Base-by-base conservation (phyloP, 2,113 vertebrate genomes). In the Manacus vitellinus region DNA sequence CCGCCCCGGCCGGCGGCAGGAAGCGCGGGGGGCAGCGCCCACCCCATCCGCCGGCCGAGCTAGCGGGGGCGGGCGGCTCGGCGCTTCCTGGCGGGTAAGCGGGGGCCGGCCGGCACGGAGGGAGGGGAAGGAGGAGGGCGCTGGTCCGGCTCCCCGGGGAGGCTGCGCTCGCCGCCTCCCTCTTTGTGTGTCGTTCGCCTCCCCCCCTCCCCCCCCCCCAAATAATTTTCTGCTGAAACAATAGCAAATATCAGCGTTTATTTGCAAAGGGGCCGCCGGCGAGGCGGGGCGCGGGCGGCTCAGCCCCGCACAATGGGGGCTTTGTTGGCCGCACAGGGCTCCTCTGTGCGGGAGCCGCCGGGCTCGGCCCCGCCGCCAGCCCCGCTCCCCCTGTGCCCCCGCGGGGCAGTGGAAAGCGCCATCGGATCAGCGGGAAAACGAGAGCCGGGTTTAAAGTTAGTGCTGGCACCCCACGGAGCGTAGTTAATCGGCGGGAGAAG, bases 1-100 rank as follows among this genome's bases (percentile, higher is more conserved):
- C 24, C 76, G 76, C 52, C 52, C 52, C 54, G 31, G 54, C 28
- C 28, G 20, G 46, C 19, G 18, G 93, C 81, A 87, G 78, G 78
- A 83, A 83, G 83, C 83, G 71, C 75, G 70, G 80, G 87, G 37
- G 37, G 76, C 79, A 41, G 88, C 72, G 54, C 72, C 92, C 92
- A 88, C 88, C 88, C 78, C 72, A 91, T 91, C 92, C 77, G 88
- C 66, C 82, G 65, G 70, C 76, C 55, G 28, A 70, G 62, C 43
- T 41, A 68, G 83, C 68, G 81, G 88, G 11, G 67, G 51, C 46
- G 80, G 20, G 77, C 65, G 21, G 63, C 30, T 73, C 88, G 25
- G 66, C 66, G 88, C 89, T 84, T 79, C 93, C 89, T 89, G 49
- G 78, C 28, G 94, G 90, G 94, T 89, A 59, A 92, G 90, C 87